Percentiles rank a stretch among this genome's conserved stretches.
phyloP scores from a whole-genome alignment of 2,797 vertebrate genomes.

The Coregonus sp. region DNA sequence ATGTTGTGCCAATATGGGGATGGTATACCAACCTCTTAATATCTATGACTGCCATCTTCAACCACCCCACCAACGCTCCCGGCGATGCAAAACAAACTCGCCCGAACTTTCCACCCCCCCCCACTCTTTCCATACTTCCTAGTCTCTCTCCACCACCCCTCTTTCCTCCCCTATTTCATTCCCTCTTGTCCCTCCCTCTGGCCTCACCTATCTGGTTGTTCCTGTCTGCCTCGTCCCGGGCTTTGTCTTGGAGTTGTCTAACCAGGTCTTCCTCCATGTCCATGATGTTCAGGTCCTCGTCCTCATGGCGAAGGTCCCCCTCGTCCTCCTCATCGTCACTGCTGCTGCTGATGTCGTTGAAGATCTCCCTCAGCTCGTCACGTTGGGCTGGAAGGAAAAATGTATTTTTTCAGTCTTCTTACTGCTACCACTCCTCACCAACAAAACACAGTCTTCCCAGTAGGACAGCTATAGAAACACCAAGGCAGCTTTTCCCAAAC shows the following conservation, averaged over 20 bases:
- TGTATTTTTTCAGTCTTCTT: no score
- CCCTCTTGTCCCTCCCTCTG: neutral
- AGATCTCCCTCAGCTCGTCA: constrained; percentile 94
- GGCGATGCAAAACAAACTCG: neutral
- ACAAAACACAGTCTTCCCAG: no score
- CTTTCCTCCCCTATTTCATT: no score
- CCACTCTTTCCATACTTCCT: no score
- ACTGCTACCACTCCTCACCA: no score
- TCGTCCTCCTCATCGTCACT: constrained; percentile 96
- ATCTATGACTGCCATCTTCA: neutral
- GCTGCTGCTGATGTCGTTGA: constrained; percentile 98
- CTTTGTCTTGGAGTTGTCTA: constrained; percentile 87
- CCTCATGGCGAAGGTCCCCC: constrained; percentile 85
- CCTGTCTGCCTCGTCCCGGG: constrained; percentile 84
- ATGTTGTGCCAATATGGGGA: neutral
- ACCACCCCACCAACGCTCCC: neutral
- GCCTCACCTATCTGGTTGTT: constrained; percentile 88
- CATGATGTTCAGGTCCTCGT: constrained; percentile 96
- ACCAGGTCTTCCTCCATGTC: constrained; percentile 95
- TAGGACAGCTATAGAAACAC: no score
- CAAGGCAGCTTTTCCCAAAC: no score
- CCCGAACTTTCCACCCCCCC: neutral
- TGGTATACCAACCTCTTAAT: neutral
- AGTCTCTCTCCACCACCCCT: no score
- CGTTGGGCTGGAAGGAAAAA: constrained; percentile 73